These are phyloP conservation scores for Hirundo rustica DNA, from an alignment of 2,797 vertebrate genomes.

Conservation along the genomic window DNA sequence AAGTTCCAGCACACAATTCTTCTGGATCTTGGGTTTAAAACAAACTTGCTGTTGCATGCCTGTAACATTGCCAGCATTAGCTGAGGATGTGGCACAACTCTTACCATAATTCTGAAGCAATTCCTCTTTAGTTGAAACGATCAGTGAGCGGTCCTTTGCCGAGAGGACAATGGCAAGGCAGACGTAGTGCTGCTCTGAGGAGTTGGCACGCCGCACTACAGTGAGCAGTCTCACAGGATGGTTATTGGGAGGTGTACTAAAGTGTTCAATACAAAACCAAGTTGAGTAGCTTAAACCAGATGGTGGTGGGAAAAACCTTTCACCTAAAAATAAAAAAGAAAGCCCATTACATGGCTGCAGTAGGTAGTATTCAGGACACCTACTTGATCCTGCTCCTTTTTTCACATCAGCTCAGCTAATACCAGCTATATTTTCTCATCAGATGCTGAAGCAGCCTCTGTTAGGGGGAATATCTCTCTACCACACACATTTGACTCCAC, in stretches of 20 bases:
- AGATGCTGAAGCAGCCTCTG: not conserved
- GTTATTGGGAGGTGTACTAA: conserved; percentile 84
- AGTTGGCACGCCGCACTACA: conserved; percentile 87
- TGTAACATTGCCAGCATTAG: not conserved
- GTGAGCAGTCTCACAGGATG: conserved; percentile 93
- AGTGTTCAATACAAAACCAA: conserved; percentile 97
- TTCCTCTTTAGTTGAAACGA: conserved; percentile 96
- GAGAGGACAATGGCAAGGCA: conserved; percentile 91
- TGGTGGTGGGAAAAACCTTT: conserved; percentile 93
- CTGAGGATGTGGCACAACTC: not conserved
- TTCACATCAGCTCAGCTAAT: not conserved
- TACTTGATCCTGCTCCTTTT: not conserved
- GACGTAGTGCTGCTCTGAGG: conserved; percentile 94
- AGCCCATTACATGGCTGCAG: not conserved
- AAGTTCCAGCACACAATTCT: not conserved
- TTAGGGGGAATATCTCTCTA: not conserved
- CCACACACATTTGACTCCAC: not conserved
- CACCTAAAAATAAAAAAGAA: conserved; percentile 77
- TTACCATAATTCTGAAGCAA: conserved; percentile 92
- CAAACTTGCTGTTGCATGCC: not conserved
- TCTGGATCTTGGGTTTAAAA: not conserved
- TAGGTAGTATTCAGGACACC: not conserved
- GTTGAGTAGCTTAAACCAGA: conserved; percentile 94
- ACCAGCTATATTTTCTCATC: not conserved
- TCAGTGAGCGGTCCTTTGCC: conserved; percentile 89